Conservation (phyloP, 1,140 invertebrate genomes). For the Acarapis woodi region DNA sequence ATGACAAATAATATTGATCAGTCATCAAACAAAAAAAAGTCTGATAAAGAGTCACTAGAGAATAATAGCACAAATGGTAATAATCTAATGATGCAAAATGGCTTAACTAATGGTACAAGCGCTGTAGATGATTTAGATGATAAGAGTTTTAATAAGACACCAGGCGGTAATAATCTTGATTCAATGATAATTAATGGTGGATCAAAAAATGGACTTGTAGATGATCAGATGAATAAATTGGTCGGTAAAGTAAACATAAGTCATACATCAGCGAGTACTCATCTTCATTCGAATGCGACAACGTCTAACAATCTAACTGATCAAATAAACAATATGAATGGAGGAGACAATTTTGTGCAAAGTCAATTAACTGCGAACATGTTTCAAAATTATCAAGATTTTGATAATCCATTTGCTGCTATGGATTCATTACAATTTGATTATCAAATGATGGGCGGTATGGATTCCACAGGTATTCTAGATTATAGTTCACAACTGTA, state of each 20-base stretch:
- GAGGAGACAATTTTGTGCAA: constrained; percentile 3
- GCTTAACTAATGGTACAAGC: no score
- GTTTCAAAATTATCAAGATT: neutral
- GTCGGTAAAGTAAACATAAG: no score
- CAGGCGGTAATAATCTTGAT: constrained; percentile 28
- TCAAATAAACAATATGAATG: neutral
- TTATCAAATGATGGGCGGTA: constrained; percentile 17
- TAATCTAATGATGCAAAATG: no score
- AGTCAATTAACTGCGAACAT: neutral
- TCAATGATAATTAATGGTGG: constrained; percentile 1
- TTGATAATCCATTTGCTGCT: constrained; percentile 10
- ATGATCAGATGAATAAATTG: no score
- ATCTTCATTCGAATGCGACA: neutral
- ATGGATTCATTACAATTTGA: constrained; percentile 17
- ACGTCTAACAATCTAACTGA: neutral
- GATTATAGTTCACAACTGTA: constrained; percentile 15
- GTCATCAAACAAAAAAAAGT: no score
- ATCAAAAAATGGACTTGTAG: neutral
- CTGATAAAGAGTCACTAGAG: no score
- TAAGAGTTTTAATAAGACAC: constrained; percentile 32
- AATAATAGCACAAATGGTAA: no score
- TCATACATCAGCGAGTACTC: constrained; percentile 1
- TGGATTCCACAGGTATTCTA: constrained; percentile 20
- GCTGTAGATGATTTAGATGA: no score
- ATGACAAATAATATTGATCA: constrained; percentile 30